Evolutionary conservation across 2,888 invertebrate species (phyloP).

Genomic region (Quadriops clusia): DNA sequence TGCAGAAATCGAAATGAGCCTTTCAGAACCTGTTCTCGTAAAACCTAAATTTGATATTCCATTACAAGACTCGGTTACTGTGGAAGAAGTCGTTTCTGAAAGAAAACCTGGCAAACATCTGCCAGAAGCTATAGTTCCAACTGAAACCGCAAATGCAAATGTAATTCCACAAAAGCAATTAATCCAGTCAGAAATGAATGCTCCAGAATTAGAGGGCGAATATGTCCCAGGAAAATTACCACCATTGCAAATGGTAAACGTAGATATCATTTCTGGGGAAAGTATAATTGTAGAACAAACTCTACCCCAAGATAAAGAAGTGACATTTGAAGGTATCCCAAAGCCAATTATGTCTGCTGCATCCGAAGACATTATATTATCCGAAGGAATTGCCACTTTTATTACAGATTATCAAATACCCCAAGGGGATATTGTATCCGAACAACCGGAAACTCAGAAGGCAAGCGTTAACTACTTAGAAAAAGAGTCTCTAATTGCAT

Average conservation of each 20-base stretch:
- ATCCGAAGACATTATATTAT: constrained; percentile 39
- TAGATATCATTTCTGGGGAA: constrained; percentile 49
- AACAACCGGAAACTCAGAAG: constrained; percentile 38
- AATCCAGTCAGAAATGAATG: constrained; percentile 50
- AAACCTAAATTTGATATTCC: constrained; percentile 52
- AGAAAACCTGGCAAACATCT: constrained; percentile 66
- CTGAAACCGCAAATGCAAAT: constrained; percentile 58
- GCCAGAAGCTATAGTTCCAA: constrained; percentile 67
- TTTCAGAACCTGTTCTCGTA: constrained; percentile 38
- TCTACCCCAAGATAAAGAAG: constrained; percentile 55
- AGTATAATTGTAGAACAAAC: constrained; percentile 45
- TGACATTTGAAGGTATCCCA: constrained; percentile 37
- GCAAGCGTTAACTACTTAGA: constrained; percentile 51
- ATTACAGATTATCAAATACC: constrained; percentile 54
- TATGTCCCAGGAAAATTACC: constrained; percentile 48
- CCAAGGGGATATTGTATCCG: constrained; percentile 42
- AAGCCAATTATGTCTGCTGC: constrained; percentile 37
- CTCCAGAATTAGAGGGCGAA: constrained; percentile 57
- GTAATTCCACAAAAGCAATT: constrained; percentile 54
- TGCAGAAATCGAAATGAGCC: constrained; percentile 45
- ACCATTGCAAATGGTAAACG: constrained; percentile 46
- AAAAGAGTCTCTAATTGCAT: constrained; percentile 47
- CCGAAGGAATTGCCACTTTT: constrained; percentile 48
- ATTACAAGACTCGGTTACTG: constrained; percentile 49
- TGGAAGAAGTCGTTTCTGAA: constrained; percentile 57